Evolutionary conservation across 2,113 vertebrate genomes (phyloP), one percentile per base, ranked within the genome.

Genomic region (Rhea pennata): DNA sequence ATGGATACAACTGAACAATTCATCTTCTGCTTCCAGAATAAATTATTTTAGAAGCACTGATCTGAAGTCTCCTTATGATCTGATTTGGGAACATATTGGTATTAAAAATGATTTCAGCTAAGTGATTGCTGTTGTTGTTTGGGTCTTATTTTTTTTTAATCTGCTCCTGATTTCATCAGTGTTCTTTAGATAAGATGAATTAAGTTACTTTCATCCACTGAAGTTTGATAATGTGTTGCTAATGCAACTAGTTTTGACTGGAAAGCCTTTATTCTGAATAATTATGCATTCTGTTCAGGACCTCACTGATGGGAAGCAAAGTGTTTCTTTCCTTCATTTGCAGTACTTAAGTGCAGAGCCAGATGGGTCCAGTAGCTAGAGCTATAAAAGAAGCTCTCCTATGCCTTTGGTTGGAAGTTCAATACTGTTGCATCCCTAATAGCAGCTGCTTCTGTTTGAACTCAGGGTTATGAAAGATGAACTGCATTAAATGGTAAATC

Each of bases 401-500:
- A 59, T 96, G 93, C 94, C 58, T 46, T 94, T 94, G 96, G 95
- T 97, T 94, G 92, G 73, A 92, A 97, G 94, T 95, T 98, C 97
- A 96, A 71, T 97, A 95, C 93, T n/a, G 39, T 91, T 92, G 73
- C 91, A 93, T 94, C 83, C 92, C 89, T 97, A 96, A 95, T 69
- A 97, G 94, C 92, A 95, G 87, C 94, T 96, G 97, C 93, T 96
- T 97, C 94, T 97, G 44, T 97, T 96, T 98, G 97, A 98, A 98
- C 96, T 97, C 24, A 4, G 66, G 93, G 96, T 97, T 97, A 93
- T 95, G 94, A 96, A 96, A 97, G 92, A 97, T 94, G 96, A 97
- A 97, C 97, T 96, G 73, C 81, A 93, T 96, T 97, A 97, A 98
- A 96, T 97, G 79, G 93, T 95, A 97, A 97, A 98, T 97, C 97